Evolutionary conservation across 2,888 invertebrate genomes (phyloP), one percentile per base, ranked within the genome.

Genomic region (Pristionchus arcanus): DNA sequence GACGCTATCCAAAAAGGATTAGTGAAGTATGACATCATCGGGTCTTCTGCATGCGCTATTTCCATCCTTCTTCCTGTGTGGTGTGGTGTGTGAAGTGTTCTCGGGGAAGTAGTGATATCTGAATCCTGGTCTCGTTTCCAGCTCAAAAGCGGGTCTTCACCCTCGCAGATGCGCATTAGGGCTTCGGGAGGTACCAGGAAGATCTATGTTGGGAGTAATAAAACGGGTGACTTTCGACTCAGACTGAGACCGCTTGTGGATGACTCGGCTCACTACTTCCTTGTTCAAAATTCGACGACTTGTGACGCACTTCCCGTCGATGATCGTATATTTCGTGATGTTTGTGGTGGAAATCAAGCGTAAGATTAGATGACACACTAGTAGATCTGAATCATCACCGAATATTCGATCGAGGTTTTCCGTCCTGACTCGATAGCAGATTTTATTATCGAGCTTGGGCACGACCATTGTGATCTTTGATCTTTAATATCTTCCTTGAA

Each of bases 131-230:
- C 66, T 59, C 13, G 25, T 68, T 31, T 68, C 34, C 68, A 68
- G 68, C 68, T 68, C 68, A 34, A 68, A 68, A 31, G 16, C 28
- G 68, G 68, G 68, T 68, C 68, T 68, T 68, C 19, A 15, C 31
- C 11, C 25, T 63, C 63, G n/a, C n/a, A 25, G 25, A 63, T 31
- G 28, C 31, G 31, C 0, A 19, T 13, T 31, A 28, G 2, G 68
- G 68, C 68, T 68, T 68, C 68, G 7, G 59, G n/a, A 31, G 31
- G n/a, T 31, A 77, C 42, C 74, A 77, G 74, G 74, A 68, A 68
- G 31, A 77, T 77, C 71, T 71, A 11, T 68, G 66, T 66, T 28
- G 19, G 63, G 63, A n/a, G 25, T 0, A n/a, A 21, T 25, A 16
- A 63, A 25, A 25, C 11, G 63, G 63, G 25, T 11, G 25, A n/a